Evolutionary conservation across 2,888 invertebrate genomes (phyloP), one percentile per base, ranked within the genome.

Genomic region (Andrena haemorrhoa): DNA sequence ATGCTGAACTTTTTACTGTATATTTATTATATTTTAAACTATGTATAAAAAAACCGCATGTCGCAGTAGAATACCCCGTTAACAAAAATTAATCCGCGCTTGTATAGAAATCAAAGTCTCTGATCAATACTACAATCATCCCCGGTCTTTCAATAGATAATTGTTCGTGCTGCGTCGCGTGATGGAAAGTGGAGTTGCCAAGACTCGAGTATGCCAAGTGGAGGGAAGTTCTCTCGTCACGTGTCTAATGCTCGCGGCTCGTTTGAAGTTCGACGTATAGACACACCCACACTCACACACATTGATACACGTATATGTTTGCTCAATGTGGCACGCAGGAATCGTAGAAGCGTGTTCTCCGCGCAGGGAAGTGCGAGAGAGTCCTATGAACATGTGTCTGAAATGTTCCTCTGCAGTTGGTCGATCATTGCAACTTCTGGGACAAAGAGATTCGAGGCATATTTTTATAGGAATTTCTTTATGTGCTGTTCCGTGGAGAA

Each of bases 261-360:
- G 41, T 61, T 47, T 47, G 41, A 71, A 71, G 61, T 20, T 61
- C 41, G 47, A 71, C 6, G 61, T 35, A 63, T 20, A 47, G n/a
- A 61, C 58, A 47, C 47, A 61, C 23, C 23, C 56, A 56, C 23
- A 26, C 56, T 10, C 56, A 20, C 20, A 29, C 41, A 20, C 20
- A 29, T 6, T 6, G 31, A 3, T 69, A 4, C 8, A 26, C 10
- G 23, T 26, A n/a, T 16, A 2, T 20, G 29, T 12, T 61, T 70
- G 7, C 47, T 20, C 16, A 47, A 47, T 47, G 61, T 71, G 23
- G 5, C 12, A 10, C 31, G 35, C 26, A 23, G 20, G 20, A 61
- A 71, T 71, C 47, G 8, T 47, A 61, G 31, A 61, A 71, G 31
- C 20, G 6, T 16, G 47, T 31, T 61, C 31, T 23, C 8, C 20